Conservation (phyloP, 1,140 invertebrate genomes). For the Nasonia longicornis region DNA sequence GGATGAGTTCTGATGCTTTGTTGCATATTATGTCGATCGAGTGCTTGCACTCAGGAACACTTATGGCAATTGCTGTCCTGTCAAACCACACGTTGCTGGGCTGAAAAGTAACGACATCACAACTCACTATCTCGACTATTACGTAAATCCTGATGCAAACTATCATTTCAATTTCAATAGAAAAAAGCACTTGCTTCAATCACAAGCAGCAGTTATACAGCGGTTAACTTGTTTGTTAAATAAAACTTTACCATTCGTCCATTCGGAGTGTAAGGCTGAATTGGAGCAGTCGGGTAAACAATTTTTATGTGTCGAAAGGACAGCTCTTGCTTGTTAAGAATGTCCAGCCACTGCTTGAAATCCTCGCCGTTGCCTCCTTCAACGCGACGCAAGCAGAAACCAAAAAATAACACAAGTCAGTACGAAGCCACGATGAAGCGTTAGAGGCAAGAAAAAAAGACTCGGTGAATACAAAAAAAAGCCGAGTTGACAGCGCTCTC, state of each 20-base stretch:
- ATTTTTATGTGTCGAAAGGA: constrained; percentile 78
- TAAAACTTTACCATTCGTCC: constrained; percentile 69
- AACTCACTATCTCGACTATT: not conserved
- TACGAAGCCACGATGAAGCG: not conserved
- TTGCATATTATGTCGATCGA: constrained; percentile 73
- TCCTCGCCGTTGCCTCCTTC: constrained; percentile 75
- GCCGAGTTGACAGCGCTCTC: not conserved
- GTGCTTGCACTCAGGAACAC: constrained; percentile 72
- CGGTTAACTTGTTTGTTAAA: constrained; percentile 16
- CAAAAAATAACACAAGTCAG: constrained; percentile 27
- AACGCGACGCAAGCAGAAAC: constrained; percentile 48
- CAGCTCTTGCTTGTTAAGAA: constrained; percentile 72
- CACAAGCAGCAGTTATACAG: not conserved
- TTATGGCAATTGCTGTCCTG: constrained; percentile 71
- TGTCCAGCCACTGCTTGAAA: constrained; percentile 75
- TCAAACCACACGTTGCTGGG: constrained; percentile 80
- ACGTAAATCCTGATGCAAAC: no score
- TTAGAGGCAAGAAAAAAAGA: not conserved
- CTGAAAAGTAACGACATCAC: constrained; percentile 57
- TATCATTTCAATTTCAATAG: no score
- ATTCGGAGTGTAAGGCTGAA: constrained; percentile 75
- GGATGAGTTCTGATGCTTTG: constrained; percentile 72
- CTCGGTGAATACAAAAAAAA: not conserved
- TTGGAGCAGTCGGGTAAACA: constrained; percentile 78
- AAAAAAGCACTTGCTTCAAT: not conserved